phyloP scores from a whole-genome alignment of 2,888 invertebrate species.

The Petrolisthes manimaculis region DNA sequence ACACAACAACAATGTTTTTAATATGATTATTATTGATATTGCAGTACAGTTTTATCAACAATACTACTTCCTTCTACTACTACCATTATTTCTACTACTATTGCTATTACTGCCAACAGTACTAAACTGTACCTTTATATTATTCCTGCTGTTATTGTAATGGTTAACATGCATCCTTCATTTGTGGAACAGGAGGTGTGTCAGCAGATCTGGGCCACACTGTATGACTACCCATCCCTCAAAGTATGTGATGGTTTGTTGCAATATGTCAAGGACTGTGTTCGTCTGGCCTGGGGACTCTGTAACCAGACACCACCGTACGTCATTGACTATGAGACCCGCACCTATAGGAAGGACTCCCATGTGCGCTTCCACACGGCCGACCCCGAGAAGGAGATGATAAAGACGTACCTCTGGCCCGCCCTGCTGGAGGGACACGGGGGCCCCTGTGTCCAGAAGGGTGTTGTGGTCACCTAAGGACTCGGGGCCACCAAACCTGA shows the following conservation, averaged over 20 bases:
- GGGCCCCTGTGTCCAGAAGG: conserved; percentile 84
- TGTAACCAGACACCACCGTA: conserved; percentile 77
- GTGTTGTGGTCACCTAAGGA: conserved; percentile 82
- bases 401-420: conserved; percentile 89
- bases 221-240: conserved; percentile 93
- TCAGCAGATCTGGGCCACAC: conserved; percentile 84
- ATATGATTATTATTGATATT: too few species aligned
- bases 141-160: neutral
- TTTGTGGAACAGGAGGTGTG: conserved; percentile 73
- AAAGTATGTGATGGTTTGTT: conserved; percentile 82
- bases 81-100: too few species aligned
- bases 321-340: conserved; percentile 73
- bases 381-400: conserved; percentile 80
- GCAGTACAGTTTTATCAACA: too few species aligned
- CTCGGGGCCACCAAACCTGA: neutral
- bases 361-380: conserved; percentile 85
- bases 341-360: conserved; percentile 79
- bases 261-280: conserved; percentile 84
- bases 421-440: conserved; percentile 80
- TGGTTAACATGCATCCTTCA: neutral
- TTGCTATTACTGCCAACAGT: too few species aligned
- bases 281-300: conserved; percentile 88
- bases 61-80: too few species aligned
- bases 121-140: neutral
- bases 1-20: too few species aligned